phyloP scores from a whole-genome alignment of 1,140 invertebrate species.

The Brachionus calyciflorus region DNA sequence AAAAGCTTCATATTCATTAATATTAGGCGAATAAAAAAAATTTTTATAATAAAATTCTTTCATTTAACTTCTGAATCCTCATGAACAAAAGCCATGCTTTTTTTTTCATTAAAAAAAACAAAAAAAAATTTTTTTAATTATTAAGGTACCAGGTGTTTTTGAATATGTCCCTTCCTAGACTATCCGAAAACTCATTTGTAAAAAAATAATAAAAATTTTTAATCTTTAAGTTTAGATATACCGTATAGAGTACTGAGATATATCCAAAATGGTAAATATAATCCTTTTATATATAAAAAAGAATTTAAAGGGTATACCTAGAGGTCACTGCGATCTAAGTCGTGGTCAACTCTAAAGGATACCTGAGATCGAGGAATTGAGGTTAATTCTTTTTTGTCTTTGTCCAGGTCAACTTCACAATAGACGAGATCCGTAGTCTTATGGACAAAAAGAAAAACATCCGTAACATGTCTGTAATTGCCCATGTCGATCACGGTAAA shows the following conservation, averaged over 20 bases:
- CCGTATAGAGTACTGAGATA: not conserved
- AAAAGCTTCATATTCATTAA: constrained; percentile 10
- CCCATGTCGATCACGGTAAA: constrained; percentile 99
- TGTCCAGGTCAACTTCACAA: constrained; percentile 91
- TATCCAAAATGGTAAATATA: constrained; percentile 47
- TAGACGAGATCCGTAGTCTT: constrained; percentile 97
- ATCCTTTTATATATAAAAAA: not conserved
- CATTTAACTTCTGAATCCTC: not conserved
- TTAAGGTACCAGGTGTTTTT: too few relatives aligned
- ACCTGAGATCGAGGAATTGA: not conserved
- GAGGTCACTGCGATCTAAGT: too few relatives aligned
- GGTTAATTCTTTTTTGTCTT: not conserved
- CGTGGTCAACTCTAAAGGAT: too few relatives aligned
- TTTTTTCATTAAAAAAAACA: too few relatives aligned
- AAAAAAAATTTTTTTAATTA: too few relatives aligned
- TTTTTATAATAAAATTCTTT: not conserved
- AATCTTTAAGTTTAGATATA: constrained; percentile 43
- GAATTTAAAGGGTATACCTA: too few relatives aligned
- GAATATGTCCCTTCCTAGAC: too few relatives aligned
- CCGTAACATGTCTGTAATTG: constrained; percentile 99
- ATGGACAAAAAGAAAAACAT: constrained; percentile 99
- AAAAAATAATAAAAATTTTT: not conserved
- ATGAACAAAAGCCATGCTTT: not conserved
- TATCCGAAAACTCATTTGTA: too few relatives aligned
- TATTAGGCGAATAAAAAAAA: not conserved